These are phyloP conservation scores for Acrocyrtus sp. DNA, from an alignment of 2,888 invertebrate species.

Conservation along the genomic window DNA sequence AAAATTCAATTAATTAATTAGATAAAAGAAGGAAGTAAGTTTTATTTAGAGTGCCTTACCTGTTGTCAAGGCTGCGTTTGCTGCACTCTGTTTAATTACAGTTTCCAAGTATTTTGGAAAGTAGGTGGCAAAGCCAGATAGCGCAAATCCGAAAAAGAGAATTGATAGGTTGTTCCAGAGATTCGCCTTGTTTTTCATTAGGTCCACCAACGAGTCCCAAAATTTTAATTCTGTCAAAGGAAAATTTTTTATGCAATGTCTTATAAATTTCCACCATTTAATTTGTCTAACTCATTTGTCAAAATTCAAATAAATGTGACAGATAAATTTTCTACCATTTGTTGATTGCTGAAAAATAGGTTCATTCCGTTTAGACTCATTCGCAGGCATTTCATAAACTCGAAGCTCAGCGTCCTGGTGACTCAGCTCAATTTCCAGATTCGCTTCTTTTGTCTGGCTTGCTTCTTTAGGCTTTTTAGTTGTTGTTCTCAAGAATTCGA, in stretches of 20 bases:
- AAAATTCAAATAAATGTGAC: too few species aligned
- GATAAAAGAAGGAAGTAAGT: not conserved
- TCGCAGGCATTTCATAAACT: not conserved
- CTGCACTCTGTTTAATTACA: constrained; percentile 69
- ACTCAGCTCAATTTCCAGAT: constrained; percentile 30
- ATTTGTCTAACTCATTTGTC: not conserved
- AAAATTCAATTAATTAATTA: too few species aligned
- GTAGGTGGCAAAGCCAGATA: constrained; percentile 69
- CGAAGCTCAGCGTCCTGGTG: too few species aligned
- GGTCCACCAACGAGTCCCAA: constrained; percentile 62
- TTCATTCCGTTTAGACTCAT: not conserved
- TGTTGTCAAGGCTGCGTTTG: constrained; percentile 68
- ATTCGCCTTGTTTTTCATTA: constrained; percentile 67
- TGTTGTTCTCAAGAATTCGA: constrained; percentile 67
- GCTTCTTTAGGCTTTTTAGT: constrained; percentile 1
- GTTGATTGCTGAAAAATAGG: constrained; percentile 17
- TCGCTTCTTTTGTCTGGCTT: constrained; percentile 2
- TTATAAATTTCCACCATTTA: not conserved
- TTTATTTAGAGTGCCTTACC: too few species aligned
- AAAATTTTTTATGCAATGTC: too few species aligned
- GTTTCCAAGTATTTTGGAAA: constrained; percentile 71
- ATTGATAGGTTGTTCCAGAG: constrained; percentile 68
- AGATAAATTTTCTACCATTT: constrained; percentile 20
- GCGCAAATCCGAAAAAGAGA: constrained; percentile 67
- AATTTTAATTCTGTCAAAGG: constrained; percentile 41